Evolutionary conservation across 2,888 invertebrate species (phyloP).

Genomic region (Cybosia mesomella): DNA sequence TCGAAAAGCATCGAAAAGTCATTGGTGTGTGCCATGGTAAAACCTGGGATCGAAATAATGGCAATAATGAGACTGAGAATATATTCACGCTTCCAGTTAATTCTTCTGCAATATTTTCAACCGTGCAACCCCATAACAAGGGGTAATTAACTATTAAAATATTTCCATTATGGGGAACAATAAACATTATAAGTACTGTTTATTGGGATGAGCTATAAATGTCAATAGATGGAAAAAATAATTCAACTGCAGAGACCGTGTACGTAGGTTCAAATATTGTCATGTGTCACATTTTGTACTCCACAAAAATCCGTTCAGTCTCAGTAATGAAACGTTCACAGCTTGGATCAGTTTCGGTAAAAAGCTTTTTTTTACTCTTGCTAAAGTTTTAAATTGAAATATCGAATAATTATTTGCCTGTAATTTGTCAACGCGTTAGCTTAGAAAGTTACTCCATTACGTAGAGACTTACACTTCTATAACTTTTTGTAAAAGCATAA

Average conservation of each 20-base stretch:
- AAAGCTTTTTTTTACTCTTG: neutral
- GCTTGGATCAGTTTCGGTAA: neutral
- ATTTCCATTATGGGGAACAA: slow-evolving; percentile 16
- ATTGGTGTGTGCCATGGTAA: too few species aligned
- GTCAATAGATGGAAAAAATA: slow-evolving; percentile 44
- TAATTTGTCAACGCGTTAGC: slow-evolving; percentile 1
- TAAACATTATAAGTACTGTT: slow-evolving; percentile 28
- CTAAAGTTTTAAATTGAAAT: neutral
- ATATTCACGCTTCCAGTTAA: neutral
- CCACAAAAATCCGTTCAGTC: neutral
- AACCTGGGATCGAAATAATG: too few species aligned
- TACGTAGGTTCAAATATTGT: too few species aligned
- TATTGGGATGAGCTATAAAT: slow-evolving; percentile 36
- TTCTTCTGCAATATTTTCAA: neutral
- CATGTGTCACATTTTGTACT: neutral
- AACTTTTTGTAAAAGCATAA: slow-evolving; percentile 4
- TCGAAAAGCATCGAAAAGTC: too few species aligned
- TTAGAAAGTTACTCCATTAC: slow-evolving; percentile 2
- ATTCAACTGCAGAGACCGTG: slow-evolving; percentile 28
- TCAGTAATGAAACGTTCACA: neutral
- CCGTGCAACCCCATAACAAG: neutral
- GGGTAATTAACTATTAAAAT: slow-evolving; percentile 15
- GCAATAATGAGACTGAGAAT: neutral
- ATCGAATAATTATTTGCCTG: slow-evolving; percentile 1
- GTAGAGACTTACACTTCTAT: neutral